These are phyloP conservation scores for Mormoops blainvillei DNA, from an alignment of 2,113 vertebrate species.

Conservation along the genomic window DNA sequence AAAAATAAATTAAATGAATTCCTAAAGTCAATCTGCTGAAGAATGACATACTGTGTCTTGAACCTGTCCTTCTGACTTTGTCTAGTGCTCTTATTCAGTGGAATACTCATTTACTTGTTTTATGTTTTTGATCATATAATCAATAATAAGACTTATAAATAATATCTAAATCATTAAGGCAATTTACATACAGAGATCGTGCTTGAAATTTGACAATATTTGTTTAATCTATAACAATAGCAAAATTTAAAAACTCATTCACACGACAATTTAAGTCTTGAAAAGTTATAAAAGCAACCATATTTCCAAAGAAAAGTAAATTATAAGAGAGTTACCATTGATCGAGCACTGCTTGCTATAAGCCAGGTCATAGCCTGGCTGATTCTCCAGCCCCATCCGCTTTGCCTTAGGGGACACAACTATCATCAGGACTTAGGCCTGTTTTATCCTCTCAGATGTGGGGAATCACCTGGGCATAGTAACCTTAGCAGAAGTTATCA, in stretches of 20 bases:
- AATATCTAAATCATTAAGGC: not conserved
- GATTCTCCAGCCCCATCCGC: not conserved
- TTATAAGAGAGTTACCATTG: not conserved
- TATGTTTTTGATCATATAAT: not conserved
- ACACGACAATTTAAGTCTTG: not conserved
- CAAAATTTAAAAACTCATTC: not conserved
- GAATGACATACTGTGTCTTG: not conserved
- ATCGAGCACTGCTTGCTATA: not conserved
- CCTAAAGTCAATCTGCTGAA: not conserved
- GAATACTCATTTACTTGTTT: not conserved
- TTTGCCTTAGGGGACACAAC: not conserved
- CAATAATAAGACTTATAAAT: not conserved
- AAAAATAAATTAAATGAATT: not conserved
- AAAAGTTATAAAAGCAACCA: not conserved
- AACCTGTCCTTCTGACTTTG: not conserved
- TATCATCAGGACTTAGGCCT: not conserved
- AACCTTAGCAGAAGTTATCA: not conserved
- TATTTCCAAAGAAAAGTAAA: not conserved
- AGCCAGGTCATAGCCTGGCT: not conserved
- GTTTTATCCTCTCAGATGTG: not conserved
- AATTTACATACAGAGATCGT: not conserved
- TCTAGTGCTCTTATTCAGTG: not conserved
- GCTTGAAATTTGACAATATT: not conserved
- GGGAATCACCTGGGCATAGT: not conserved
- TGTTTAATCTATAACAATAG: not conserved